Conservation (phyloP, 1,140 invertebrate species). For the Scaptomyza hsui region DNA sequence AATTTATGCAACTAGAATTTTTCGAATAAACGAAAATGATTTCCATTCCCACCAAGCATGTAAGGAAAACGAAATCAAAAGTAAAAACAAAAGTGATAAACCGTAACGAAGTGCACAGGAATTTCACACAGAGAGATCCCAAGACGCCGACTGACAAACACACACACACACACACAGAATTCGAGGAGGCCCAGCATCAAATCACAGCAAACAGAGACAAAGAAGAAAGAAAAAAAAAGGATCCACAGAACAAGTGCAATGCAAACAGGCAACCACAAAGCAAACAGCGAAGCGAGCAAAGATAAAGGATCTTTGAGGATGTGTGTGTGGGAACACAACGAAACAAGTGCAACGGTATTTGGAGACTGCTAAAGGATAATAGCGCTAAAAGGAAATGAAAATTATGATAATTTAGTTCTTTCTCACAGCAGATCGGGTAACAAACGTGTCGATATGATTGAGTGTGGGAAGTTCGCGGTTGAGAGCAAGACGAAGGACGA, state of each 20-base stretch:
- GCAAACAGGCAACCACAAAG: constrained; percentile 75
- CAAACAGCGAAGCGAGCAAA: constrained; percentile 60
- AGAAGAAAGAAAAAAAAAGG: constrained; percentile 42
- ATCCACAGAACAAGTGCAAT: constrained; percentile 74
- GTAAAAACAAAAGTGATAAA: constrained; percentile 78
- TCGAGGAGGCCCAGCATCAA: constrained; percentile 60
- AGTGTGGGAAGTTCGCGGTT: constrained; percentile 67
- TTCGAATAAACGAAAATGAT: constrained; percentile 25
- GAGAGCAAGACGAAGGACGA: constrained; percentile 2
- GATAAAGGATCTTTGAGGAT: constrained; percentile 74
- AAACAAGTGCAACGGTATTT: constrained; percentile 80
- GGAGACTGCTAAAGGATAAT: constrained; percentile 77
- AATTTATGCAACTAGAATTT: constrained; percentile 1
- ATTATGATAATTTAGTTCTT: constrained; percentile 77
- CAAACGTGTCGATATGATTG: constrained; percentile 61
- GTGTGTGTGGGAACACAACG: constrained; percentile 64
- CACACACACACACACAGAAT: constrained; percentile 10
- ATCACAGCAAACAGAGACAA: constrained; percentile 66
- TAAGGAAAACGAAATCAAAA: constrained; percentile 64
- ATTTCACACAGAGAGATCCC: constrained; percentile 31
- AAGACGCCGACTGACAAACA: constrained; percentile 14
- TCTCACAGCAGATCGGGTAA: constrained; percentile 78
- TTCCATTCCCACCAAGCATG: constrained; percentile 50
- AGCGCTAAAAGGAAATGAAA: constrained; percentile 77
- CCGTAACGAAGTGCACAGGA: constrained; percentile 51